Conservation (phyloP, 2,888 invertebrate genomes). For the Macaria liturata region DNA sequence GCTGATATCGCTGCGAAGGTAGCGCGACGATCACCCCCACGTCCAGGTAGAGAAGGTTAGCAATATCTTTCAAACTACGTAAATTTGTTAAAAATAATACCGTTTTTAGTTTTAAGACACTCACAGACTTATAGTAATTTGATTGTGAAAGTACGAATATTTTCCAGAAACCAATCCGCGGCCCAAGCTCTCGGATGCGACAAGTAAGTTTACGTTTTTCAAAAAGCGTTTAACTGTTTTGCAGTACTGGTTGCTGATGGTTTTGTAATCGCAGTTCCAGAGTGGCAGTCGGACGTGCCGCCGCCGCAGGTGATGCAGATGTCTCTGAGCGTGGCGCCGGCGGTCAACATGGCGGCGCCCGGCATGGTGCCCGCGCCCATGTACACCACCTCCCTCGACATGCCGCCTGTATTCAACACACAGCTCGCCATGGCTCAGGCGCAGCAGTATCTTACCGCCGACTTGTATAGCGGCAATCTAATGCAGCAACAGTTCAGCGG, state of each 20-base stretch:
- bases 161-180: constrained; percentile 32
- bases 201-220: constrained; percentile 48
- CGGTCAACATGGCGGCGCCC: constrained; percentile 12
- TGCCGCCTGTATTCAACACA: constrained; percentile 9
- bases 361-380: constrained; percentile 27
- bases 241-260: constrained; percentile 4
- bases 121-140: background rate
- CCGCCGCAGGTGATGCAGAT: constrained; percentile 41
- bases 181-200: constrained; percentile 25
- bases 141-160: constrained; percentile 13
- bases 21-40: constrained; percentile 24
- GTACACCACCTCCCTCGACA: constrained; percentile 11
- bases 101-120: background rate
- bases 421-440: background rate
- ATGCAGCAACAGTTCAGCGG: constrained; percentile 3
- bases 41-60: constrained; percentile 27
- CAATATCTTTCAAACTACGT: constrained; percentile 1
- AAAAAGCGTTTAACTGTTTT: background rate
- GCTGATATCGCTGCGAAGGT: constrained; percentile 26
- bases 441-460: no score
- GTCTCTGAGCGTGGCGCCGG: constrained; percentile 23
- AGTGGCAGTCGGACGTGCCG: constrained; percentile 47
- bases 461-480: background rate
- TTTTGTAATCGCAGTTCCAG: constrained; percentile 51
- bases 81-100: background rate